Evolutionary conservation across 2,113 vertebrate species (phyloP).

Genomic region (Pyrgilauda ruficollis): DNA sequence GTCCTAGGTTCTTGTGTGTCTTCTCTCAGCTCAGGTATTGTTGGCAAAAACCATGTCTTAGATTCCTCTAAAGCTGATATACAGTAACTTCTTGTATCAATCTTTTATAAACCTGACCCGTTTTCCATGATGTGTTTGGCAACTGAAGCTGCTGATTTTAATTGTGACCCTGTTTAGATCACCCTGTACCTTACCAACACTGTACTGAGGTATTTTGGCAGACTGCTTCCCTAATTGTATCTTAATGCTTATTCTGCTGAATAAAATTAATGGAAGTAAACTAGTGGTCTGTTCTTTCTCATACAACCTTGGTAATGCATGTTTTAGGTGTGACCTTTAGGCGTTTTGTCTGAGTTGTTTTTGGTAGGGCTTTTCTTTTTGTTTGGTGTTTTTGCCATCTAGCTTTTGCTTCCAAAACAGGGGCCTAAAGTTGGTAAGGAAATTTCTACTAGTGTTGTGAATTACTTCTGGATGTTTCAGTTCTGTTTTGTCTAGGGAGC

Average conservation of each 20-base stretch:
- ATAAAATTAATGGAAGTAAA: conserved; percentile 25
- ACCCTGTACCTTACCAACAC: neutral
- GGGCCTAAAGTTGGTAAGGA: neutral
- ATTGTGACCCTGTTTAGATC: neutral
- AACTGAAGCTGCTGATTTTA: conserved; percentile 17
- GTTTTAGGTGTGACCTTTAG: neutral
- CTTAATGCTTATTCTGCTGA: neutral
- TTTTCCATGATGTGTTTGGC: conserved; percentile 13
- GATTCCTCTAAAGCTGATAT: neutral
- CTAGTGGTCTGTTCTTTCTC: conserved; percentile 3
- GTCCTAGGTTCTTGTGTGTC: neutral
- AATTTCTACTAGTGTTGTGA: neutral
- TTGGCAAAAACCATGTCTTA: neutral
- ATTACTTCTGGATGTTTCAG: neutral
- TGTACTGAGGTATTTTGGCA: neutral
- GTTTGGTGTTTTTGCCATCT: neutral
- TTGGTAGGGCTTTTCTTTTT: neutral
- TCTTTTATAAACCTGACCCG: conserved; percentile 13
- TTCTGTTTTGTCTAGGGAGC: conserved; percentile 12
- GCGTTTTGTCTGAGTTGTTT: neutral
- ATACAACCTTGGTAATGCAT: neutral
- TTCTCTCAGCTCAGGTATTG: neutral
- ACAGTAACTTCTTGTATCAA: neutral
- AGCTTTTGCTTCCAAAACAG: conserved; percentile 14
- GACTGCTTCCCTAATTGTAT: neutral